A percentile compares a stretch with the other conserved stretches of the same genome.
phyloP scores from a whole-genome alignment of 2,113 vertebrate species.

The Xenus cinereus region DNA sequence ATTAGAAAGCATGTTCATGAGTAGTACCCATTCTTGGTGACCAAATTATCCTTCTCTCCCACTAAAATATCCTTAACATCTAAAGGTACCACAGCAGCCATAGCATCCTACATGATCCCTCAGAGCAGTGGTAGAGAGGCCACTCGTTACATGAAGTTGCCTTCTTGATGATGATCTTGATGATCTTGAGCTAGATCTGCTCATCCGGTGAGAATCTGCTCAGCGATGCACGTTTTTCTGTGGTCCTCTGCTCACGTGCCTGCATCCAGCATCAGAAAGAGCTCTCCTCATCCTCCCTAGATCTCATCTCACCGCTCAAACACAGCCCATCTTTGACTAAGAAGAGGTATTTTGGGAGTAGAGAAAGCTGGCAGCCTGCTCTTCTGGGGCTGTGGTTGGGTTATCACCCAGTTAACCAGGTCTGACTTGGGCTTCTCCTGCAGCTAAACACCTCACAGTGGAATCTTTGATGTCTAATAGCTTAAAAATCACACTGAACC shows the following conservation, averaged over 20 bases:
- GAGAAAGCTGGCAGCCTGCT: neutral
- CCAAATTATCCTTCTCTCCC: neutral
- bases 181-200: neutral
- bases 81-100: neutral
- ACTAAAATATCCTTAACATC: neutral
- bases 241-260: neutral
- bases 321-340: neutral
- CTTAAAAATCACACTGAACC: neutral
- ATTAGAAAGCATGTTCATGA: neutral
- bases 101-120: neutral
- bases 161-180: neutral
- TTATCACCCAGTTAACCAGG: neutral
- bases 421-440: neutral
- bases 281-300: neutral
- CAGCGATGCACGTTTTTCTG: fast-evolving
- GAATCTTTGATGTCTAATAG: neutral
- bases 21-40: neutral
- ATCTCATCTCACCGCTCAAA: neutral
- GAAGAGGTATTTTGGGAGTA: neutral
- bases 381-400: neutral
- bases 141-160: neutral
- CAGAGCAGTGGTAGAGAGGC: neutral
- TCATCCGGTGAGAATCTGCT: neutral
- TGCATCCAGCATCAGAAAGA: neutral
- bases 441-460: neutral